phyloP scores from a whole-genome alignment of 2,797 vertebrate genomes.

The Amphiprion clarkii region DNA sequence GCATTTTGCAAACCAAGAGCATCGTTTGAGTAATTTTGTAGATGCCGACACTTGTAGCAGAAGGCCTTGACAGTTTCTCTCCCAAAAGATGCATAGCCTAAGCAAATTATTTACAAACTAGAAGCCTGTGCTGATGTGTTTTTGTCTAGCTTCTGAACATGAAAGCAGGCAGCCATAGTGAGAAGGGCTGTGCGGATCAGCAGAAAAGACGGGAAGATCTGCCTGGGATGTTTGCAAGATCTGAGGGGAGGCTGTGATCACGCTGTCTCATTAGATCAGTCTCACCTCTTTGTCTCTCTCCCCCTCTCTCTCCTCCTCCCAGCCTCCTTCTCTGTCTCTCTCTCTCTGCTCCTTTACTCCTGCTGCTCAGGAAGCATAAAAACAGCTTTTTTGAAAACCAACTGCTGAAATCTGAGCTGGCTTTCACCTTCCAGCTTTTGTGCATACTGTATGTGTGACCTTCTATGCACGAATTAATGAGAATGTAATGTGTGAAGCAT shows the following conservation, averaged over 20 bases:
- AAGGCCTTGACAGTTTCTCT: constrained; percentile 7
- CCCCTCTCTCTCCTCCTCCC: background rate
- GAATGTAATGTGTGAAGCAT: background rate
- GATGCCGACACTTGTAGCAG: constrained; percentile 23
- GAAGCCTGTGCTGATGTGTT: constrained; percentile 26
- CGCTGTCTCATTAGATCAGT: constrained; percentile 68
- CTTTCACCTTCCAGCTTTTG: constrained; percentile 26
- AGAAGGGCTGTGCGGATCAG: constrained; percentile 39
- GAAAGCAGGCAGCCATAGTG: constrained; percentile 46
- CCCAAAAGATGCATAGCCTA: background rate
- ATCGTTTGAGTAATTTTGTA: background rate
- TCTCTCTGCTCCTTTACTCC: background rate
- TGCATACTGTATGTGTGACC: constrained; percentile 30
- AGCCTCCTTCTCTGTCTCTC: background rate
- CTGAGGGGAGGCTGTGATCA: constrained; percentile 63
- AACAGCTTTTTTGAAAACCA: constrained; percentile 28
- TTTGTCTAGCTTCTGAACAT: constrained; percentile 51
- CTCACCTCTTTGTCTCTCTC: constrained; percentile 25
- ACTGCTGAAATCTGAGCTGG: constrained; percentile 2
- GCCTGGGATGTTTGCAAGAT: constrained; percentile 53
- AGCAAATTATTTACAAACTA: constrained; percentile 45
- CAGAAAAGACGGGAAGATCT: constrained; percentile 44
- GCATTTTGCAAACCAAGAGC: no score
- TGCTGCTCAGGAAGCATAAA: constrained; percentile 20
- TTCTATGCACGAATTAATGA: constrained; percentile 39